These are phyloP conservation scores for Uropsilus gracilis DNA, from an alignment of 2,113 vertebrate genomes.

Conservation along the genomic window DNA sequence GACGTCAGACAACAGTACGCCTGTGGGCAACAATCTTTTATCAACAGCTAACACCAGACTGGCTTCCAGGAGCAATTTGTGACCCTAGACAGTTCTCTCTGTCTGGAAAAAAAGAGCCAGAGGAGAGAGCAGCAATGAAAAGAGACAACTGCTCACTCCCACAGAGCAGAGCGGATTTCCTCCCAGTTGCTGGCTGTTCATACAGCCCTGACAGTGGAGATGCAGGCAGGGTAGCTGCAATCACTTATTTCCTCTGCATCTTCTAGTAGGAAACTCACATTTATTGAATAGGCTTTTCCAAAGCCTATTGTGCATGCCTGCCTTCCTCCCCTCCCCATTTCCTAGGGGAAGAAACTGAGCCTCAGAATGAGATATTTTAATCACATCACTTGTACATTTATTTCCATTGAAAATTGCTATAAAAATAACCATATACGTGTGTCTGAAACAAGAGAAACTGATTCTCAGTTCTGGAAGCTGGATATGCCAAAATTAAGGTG, in stretches of 20 bases:
- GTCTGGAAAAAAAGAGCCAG: constrained; percentile 42
- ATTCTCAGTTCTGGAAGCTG: background rate
- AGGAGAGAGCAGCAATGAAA: background rate
- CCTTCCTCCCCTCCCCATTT: background rate
- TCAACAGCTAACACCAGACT: constrained; percentile 17
- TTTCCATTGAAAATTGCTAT: background rate
- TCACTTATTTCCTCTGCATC: background rate
- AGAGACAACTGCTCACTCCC: background rate
- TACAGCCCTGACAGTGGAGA: background rate
- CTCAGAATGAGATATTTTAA: background rate
- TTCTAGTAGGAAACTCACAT: background rate
- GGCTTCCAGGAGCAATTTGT: constrained; percentile 40
- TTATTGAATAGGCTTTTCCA: background rate
- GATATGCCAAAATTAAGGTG: background rate
- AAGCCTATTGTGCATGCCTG: background rate
- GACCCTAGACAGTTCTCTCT: constrained; percentile 26
- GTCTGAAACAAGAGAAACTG: background rate
- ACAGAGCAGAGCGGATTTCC: background rate
- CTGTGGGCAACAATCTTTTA: constrained; percentile 44
- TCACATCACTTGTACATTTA: background rate
- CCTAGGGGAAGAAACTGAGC: background rate
- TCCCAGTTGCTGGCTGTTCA: background rate
- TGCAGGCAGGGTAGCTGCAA: accelerated
- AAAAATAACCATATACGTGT: background rate
- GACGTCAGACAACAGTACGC: constrained; percentile 57